A percentile compares a stretch with the other conserved stretches of the same genome.
These are phyloP conservation scores for Tridacna crocea DNA, from an alignment of 2,888 invertebrate genomes.

Conservation along the genomic window DNA sequence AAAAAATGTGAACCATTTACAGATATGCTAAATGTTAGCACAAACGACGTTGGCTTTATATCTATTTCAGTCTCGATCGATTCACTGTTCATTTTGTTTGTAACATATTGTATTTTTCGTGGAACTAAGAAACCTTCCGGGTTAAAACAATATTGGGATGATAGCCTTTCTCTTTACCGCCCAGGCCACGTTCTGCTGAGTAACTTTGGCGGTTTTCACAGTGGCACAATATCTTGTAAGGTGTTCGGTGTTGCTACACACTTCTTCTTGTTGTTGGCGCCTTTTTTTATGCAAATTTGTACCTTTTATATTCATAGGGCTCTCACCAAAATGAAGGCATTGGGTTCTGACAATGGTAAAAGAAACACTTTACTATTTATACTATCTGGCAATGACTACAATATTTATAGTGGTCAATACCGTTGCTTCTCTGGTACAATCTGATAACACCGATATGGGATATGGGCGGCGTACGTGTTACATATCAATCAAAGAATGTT, in stretches of 20 bases:
- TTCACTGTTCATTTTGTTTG: constrained; percentile 25
- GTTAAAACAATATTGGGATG: constrained; percentile 48
- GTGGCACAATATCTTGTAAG: constrained; percentile 31
- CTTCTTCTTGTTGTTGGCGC: constrained; percentile 38
- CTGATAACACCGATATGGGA: constrained; percentile 23
- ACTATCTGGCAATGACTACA: constrained; percentile 15
- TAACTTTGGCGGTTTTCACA: constrained; percentile 8
- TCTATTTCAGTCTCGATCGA: constrained; percentile 33
- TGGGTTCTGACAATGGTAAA: neutral
- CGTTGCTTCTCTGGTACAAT: neutral
- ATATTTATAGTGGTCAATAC: constrained; percentile 35
- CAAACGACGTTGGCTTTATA: neutral
- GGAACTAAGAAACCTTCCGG: constrained; percentile 41
- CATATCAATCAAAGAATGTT: constrained; percentile 34
- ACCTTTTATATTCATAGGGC: constrained; percentile 39
- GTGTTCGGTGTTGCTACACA: constrained; percentile 38
- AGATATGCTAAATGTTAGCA: too few species aligned
- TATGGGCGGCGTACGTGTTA: constrained; percentile 40
- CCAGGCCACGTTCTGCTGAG: constrained; percentile 24
- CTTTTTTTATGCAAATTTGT: constrained; percentile 57
- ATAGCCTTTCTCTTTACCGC: constrained; percentile 29
- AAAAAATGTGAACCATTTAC: neutral
- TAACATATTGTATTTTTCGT: constrained; percentile 33
- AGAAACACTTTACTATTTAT: constrained; percentile 35
- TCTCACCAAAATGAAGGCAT: neutral